Base-by-base conservation (phyloP, 2,113 vertebrate genomes). In the Semicossyphus pulcher region DNA sequence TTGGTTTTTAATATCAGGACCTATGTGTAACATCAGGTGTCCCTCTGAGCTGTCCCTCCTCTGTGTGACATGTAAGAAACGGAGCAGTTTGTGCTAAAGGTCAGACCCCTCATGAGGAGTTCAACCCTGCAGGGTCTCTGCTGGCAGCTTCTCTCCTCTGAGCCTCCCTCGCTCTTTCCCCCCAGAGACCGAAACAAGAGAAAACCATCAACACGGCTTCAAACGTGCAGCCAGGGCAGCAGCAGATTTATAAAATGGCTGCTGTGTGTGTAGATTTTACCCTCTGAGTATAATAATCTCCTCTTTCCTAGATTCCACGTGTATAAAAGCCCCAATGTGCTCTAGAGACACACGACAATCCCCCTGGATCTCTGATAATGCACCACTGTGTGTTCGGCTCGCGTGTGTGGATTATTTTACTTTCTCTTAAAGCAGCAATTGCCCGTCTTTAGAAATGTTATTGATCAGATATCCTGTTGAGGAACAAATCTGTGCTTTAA, bases 211-310 rank as follows among this genome's bases (percentile, higher is more conserved):
- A 10, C 18, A 9, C 9, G 34, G 26, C 29, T 47, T 62, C 41
- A 20, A 1, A 11, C 7, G 51, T 14, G 49, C n/a, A 26, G 21
- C 28, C 3, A 51, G 11, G 47, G 31, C 18, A 29, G 29, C 48
- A 36, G 31, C 58, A 72, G 41, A 45, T 16, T 28, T 54, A 47
- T 60, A 63, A 86, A 78, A 83, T 67, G 67, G 59, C 76, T 70
- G 49, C 53, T 28, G 7, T 52, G 10, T 63, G 5, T 3, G 10
- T 31, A 6, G 25, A 41, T 69, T 47, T 12, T 25, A 15, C 8
- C 18, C 32, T 1, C 8, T 41, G 14, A 83, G 21, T 36, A 21
- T 42, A 4, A 48, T 59, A 62, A 63, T 62, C 44, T 48, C 9
- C 23, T 23, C 10, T n/a, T 18, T n/a, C 42, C 28, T 37, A 10